Base-by-base conservation (phyloP, 2,888 invertebrate species). In the Podotricha telesiphe region DNA sequence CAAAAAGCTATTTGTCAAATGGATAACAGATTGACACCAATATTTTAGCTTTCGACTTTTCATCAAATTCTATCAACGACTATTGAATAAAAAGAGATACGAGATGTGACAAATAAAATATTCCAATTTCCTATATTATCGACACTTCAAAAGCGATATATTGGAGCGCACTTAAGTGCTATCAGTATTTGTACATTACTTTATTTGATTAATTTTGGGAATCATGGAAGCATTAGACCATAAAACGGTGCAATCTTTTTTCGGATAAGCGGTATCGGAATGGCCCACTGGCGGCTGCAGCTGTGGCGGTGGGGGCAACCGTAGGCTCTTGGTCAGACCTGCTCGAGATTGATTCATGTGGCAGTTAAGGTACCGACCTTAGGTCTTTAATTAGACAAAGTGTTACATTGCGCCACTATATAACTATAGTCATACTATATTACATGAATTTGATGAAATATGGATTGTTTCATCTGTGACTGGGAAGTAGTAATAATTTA, bases 1-100 rank as follows among this genome's bases (percentile, higher is more conserved):
- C 67, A 66, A 69, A 67, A 69, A 63, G 65, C 65, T 61, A 65
- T 73, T 71, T 71, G 71, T 71, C 73, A 71, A 69, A 67, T 67
- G 61, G 62, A 69, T 62, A 58, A 50, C 56, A 22, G 65, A 69
- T 66, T 47, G 45, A 53, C 47, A 40, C 40, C 37, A 47, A 50
- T 48, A 37, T 45, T 67, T 56, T 48, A 15, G 10, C 40, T 22
- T 59, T 20, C 19, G 48, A 48, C 22, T 55, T 65, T 62, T 62
- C 55, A 56, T 48, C 45, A 37, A 65, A 55, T 28, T 11, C 42
- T 64, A 59, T 59, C 42, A 5, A 28, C 59, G 22, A 45, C 22
- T 45, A 13, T 28, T 59, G 59, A 59, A 59, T 45, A 28, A 45
- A 50, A 42, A 50, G 50, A 17, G 34, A 47, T 58, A 11, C 48